Evolutionary conservation across 2,113 vertebrate species (phyloP).

Genomic region (Amazona vittata): DNA sequence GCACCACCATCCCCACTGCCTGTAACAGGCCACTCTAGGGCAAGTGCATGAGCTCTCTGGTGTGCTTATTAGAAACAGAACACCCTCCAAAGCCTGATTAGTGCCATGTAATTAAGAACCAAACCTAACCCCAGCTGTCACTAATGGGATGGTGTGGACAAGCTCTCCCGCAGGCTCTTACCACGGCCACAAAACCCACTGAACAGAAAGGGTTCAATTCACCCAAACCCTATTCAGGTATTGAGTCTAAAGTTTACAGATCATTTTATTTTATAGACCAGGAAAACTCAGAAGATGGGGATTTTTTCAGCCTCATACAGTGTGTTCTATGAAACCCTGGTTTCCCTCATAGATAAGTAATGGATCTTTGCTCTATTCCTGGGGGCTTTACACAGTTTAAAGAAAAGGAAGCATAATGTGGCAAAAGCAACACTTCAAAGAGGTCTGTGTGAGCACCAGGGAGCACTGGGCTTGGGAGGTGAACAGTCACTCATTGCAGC

Average conservation of each 20-base stretch:
- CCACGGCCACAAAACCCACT: fast-evolving
- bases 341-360: background rate
- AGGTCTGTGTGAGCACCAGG: background rate
- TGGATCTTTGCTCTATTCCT: background rate
- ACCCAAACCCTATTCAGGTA: background rate
- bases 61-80: background rate
- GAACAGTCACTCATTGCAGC: background rate
- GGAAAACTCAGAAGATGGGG: background rate
- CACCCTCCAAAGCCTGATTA: background rate
- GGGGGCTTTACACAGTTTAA: background rate
- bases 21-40: background rate
- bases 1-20: too few species aligned
- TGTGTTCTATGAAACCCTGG: background rate
- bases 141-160: background rate
- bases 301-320: background rate
- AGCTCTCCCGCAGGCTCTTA: background rate
- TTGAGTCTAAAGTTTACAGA: background rate
- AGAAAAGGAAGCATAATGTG: background rate
- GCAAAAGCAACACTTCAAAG: background rate
- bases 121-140: background rate
- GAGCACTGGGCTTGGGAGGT: background rate
- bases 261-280: background rate
- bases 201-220: background rate
- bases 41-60: background rate
- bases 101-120: background rate